These are phyloP conservation scores for Cremastinae sp. DNA, from an alignment of 2,888 invertebrate genomes.

Conservation along the genomic window DNA sequence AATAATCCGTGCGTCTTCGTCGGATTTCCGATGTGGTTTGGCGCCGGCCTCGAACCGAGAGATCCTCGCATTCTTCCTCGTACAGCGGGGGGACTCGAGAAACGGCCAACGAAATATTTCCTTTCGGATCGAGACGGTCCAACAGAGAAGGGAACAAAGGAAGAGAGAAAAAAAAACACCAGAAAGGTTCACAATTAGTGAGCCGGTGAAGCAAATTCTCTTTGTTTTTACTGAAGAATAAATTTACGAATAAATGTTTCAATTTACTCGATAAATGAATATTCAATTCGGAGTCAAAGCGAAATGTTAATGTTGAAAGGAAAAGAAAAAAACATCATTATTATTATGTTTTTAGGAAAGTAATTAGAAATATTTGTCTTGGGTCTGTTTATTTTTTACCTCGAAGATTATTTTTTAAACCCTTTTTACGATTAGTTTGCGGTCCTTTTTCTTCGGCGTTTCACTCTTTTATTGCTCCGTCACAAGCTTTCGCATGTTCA, in stretches of 20 bases:
- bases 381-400: too few relatives aligned
- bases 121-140: slow-evolving; percentile 30
- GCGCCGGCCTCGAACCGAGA: slow-evolving; percentile 44
- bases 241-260: too few relatives aligned
- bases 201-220: slow-evolving; percentile 63
- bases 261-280: too few relatives aligned
- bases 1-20: slow-evolving; percentile 30
- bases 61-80: slow-evolving; percentile 27
- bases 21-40: slow-evolving; percentile 19
- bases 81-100: not conserved
- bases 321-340: too few relatives aligned
- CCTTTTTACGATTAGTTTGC: not conserved
- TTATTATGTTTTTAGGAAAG: too few relatives aligned
- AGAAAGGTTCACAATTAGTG: slow-evolving; percentile 74
- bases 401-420: not conserved
- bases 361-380: too few relatives aligned
- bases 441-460: not conserved
- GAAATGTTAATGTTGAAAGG: too few relatives aligned
- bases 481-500: slow-evolving; percentile 28
- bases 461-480: slow-evolving; percentile 14
- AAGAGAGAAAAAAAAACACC: slow-evolving; percentile 23
- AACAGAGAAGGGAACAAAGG: slow-evolving; percentile 52
- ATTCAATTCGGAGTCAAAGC: too few relatives aligned
- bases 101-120: too few relatives aligned
- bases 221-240: slow-evolving; percentile 7